These are phyloP conservation scores for Phoebastria nigripes DNA, from an alignment of 2,797 vertebrate genomes.

Conservation along the genomic window DNA sequence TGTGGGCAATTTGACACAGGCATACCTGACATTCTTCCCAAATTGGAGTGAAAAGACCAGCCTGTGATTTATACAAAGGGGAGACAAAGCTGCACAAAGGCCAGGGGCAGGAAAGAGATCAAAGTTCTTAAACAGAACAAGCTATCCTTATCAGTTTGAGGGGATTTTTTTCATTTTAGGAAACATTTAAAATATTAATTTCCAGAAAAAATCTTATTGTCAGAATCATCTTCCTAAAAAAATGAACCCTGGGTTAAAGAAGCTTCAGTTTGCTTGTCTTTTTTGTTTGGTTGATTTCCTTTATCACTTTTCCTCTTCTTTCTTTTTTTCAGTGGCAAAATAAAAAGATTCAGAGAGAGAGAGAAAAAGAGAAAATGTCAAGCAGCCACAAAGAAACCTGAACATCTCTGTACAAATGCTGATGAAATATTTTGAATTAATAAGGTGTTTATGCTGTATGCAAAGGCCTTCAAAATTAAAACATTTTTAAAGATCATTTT, in stretches of 20 bases:
- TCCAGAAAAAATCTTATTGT: background rate
- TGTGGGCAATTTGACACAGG: slow-evolving; percentile 29
- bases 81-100: slow-evolving; percentile 41
- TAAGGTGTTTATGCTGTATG: background rate
- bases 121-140: background rate
- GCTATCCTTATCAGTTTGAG: background rate
- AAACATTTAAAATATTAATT: background rate
- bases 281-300: background rate
- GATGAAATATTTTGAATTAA: background rate
- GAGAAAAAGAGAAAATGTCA: background rate
- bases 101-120: slow-evolving; percentile 29
- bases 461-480: background rate
- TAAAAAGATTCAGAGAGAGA: background rate
- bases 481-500: background rate
- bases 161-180: background rate
- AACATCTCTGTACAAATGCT: background rate
- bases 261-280: background rate
- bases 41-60: slow-evolving; percentile 32
- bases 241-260: background rate
- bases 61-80: slow-evolving; percentile 25
- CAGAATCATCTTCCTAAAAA: background rate
- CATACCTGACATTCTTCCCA: slow-evolving; percentile 60
- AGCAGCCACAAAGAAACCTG: background rate
- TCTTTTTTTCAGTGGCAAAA: background rate
- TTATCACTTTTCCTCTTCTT: background rate